Conservation (phyloP, 2,113 vertebrate species). For the Hiodon tergisus region DNA sequence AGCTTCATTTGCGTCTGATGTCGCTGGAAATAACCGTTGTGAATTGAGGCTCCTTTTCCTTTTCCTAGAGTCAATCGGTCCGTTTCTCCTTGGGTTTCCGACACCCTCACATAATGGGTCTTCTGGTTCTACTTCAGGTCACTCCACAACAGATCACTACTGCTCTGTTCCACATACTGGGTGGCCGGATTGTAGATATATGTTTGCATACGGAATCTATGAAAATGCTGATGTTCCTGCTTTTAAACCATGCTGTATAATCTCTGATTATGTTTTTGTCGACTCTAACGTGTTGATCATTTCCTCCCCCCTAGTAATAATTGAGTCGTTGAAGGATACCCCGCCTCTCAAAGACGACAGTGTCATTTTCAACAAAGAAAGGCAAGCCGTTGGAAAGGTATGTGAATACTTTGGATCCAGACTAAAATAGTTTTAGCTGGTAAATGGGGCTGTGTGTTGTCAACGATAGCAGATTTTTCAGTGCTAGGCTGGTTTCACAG, state of each 20-base stretch:
- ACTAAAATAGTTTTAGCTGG: too few relatives aligned
- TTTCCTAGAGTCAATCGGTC: not conserved
- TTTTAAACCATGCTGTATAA: not conserved
- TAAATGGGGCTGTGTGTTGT: too few relatives aligned
- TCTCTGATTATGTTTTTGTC: not conserved
- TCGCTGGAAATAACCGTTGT: not conserved
- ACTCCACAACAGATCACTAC: too few relatives aligned
- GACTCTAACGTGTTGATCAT: not conserved
- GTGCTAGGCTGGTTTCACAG: too few relatives aligned
- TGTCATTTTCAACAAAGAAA: conserved; percentile 75
- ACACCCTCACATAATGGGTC: too few relatives aligned
- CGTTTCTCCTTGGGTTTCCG: too few relatives aligned
- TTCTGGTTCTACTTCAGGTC: too few relatives aligned
- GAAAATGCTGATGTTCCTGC: not conserved
- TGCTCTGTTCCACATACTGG: too few relatives aligned
- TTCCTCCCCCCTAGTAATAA: conserved; percentile 65
- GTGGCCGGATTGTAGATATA: too few relatives aligned
- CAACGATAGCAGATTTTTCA: too few relatives aligned
- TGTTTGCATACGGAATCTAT: too few relatives aligned
- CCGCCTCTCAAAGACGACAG: conserved; percentile 83
- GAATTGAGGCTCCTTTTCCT: not conserved
- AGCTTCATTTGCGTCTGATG: not conserved
- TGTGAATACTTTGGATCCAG: conserved; percentile 20
- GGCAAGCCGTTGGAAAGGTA: conserved; percentile 77
- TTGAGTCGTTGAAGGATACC: conserved; percentile 76